These are phyloP conservation scores for Siniperca scherzeri DNA, from an alignment of 2,797 vertebrate species.

Conservation along the genomic window DNA sequence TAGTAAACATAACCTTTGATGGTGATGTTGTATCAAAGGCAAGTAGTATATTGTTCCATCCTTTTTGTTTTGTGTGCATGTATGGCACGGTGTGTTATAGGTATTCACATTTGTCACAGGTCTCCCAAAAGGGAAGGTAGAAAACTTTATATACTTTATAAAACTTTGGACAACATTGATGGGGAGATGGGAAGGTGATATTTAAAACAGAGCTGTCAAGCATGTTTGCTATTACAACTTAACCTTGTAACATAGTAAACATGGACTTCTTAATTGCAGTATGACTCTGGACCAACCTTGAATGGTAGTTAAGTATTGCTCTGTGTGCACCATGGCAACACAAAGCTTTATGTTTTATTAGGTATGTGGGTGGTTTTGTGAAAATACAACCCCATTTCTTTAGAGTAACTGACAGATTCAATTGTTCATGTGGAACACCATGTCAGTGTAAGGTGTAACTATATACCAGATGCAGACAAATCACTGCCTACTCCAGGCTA, in stretches of 20 bases:
- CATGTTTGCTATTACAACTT: conserved; percentile 6
- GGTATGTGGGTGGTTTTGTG: conserved; percentile 36
- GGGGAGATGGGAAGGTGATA: background rate
- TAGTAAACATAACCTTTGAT: conserved; percentile 21
- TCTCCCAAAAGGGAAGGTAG: conserved; percentile 6
- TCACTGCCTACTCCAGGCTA: conserved; percentile 18
- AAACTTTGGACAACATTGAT: background rate
- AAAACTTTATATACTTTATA: background rate
- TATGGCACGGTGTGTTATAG: background rate
- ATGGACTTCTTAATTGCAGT: conserved; percentile 37
- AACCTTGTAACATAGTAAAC: conserved; percentile 28
- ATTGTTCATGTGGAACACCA: conserved; percentile 30
- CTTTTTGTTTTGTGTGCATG: background rate
- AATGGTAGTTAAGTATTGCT: conserved; percentile 13
- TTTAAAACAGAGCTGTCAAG: conserved; percentile 12
- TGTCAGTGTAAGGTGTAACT: conserved; percentile 39
- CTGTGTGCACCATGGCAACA: conserved; percentile 35
- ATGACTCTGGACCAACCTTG: conserved; percentile 14
- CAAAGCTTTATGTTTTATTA: conserved; percentile 26
- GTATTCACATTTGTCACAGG: background rate
- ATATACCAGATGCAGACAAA: conserved; percentile 37
- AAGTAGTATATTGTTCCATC: background rate
- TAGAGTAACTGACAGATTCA: conserved; percentile 32
- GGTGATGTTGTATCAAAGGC: background rate
- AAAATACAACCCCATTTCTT: conserved; percentile 40